Evolutionary conservation across 2,888 invertebrate species (phyloP).

Genomic region (Dasysyrphus albostriatus): DNA sequence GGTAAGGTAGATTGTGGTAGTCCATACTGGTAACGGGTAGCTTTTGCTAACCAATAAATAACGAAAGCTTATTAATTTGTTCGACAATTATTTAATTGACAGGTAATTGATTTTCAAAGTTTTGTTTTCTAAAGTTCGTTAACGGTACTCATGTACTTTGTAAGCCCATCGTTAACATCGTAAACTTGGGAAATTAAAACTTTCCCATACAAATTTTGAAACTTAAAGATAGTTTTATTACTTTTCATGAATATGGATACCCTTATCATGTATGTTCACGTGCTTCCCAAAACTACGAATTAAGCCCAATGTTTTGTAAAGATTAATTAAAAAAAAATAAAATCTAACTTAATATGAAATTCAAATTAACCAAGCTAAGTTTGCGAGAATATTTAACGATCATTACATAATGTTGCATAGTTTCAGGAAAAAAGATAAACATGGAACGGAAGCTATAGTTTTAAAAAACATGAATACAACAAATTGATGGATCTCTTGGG

Average conservation of each 20-base stretch:
- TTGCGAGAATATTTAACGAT: constrained; percentile 6
- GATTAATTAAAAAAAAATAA: too few species aligned
- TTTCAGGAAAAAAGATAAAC: not conserved
- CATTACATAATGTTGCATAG: constrained; percentile 29
- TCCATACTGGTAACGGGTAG: constrained; percentile 34
- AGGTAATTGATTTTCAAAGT: constrained; percentile 21
- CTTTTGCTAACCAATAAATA: constrained; percentile 37
- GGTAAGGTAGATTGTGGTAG: constrained; percentile 41
- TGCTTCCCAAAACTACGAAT: too few species aligned
- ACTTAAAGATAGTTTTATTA: too few species aligned
- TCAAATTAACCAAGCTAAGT: not conserved
- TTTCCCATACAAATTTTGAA: too few species aligned
- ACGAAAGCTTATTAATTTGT: constrained; percentile 52
- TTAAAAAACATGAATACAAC: too few species aligned
- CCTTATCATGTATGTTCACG: too few species aligned
- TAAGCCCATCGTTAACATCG: too few species aligned
- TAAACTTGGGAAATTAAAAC: constrained; percentile 10
- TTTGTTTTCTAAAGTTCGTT: not conserved
- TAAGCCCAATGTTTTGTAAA: too few species aligned
- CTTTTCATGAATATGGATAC: too few species aligned
- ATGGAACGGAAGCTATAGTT: not conserved
- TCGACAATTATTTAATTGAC: constrained; percentile 31
- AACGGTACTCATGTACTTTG: too few species aligned
- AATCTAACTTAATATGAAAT: too few species aligned
- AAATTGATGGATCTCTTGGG: not conserved